Evolutionary conservation across 1,140 invertebrate species (phyloP), one percentile per base, ranked within the genome.

Genomic region (Rhopalosiphum maidis): DNA sequence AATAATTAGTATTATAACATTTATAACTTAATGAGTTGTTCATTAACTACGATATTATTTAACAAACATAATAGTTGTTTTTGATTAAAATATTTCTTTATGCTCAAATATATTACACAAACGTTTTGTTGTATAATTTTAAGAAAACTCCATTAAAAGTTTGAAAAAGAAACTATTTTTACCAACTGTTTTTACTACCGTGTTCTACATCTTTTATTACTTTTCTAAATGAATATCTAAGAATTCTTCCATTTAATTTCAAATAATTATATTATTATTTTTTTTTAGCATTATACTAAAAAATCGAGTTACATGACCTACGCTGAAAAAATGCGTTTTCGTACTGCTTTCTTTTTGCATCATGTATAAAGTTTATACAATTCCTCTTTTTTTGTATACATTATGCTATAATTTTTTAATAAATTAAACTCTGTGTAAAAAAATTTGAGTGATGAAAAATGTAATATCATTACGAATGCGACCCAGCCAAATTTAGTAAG

Each of bases 91-190:
- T 41, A 25, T 41, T 9, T 85, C 41, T 85, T 85, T 23, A 43
- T 85, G 11, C 8, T 85, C 8, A 41, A 43, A 48, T 86, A 86
- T 30, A 86, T 41, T 41, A 30, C 30, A 46, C 83, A 85, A 43
- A 86, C 37, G 85, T 46, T 86, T n/a, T 86, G 85, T 43, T 30
- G 37, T 43, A 85, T 86, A 86, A 86, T n/a, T 46, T n/a, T 43
- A 46, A 86, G 30, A 68, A 48, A 92, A 92, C 68, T 41, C 35
- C 91, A 77, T 68, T 92, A 48, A 83, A 92, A 92, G 43, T 48
- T 92, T 92, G n/a, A 68, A 83, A 83, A 83, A 46, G 35, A 92
- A 68, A 92, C 37, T 43, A 51, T 92, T 68, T 83, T 68, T 51
- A 77, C 54, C 25, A n/a, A 43, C 46, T 46, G 23, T 46, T 68